These are phyloP conservation scores for Hippocampus comes DNA, from an alignment of 2,113 vertebrate genomes.

Conservation along the genomic window DNA sequence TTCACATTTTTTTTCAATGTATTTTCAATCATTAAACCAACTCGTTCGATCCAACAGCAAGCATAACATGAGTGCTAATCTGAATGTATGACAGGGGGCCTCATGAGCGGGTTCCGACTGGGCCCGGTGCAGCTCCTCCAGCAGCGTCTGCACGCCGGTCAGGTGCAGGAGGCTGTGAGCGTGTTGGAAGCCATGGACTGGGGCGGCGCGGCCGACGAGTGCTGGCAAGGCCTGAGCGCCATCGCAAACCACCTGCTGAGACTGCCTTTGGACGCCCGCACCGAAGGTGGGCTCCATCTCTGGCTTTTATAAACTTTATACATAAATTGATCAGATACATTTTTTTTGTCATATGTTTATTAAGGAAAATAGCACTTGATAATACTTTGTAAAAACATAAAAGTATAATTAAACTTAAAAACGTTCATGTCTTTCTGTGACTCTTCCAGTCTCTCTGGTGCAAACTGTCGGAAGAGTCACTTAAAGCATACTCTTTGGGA, in stretches of 20 bases:
- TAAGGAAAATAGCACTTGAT: too few species aligned
- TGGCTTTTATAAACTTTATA: neutral
- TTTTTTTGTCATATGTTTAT: too few species aligned
- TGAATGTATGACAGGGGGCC: slow-evolving; percentile 66
- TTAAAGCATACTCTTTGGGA: too few species aligned
- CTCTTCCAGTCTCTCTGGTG: too few species aligned
- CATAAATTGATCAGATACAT: neutral
- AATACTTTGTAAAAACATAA: too few species aligned
- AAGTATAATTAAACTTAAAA: too few species aligned
- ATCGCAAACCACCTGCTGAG: slow-evolving; percentile 88
- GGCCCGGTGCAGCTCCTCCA: slow-evolving; percentile 79
- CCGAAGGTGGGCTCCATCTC: slow-evolving; percentile 62
- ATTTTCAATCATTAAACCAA: too few species aligned
- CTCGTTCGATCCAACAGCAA: neutral
- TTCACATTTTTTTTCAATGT: too few species aligned
- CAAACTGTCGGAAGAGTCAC: too few species aligned
- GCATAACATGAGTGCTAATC: neutral
- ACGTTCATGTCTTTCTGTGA: too few species aligned
- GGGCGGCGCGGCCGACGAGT: slow-evolving; percentile 79
- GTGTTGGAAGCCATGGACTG: slow-evolving; percentile 89
- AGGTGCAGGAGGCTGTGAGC: slow-evolving; percentile 80
- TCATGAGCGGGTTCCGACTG: slow-evolving; percentile 77
- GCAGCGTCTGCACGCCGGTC: slow-evolving; percentile 79
- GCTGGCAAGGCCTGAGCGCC: slow-evolving; percentile 78
- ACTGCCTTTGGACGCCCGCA: slow-evolving; percentile 80